Evolutionary conservation across 2,888 invertebrate species (phyloP).

Genomic region (Eristalis tenax): DNA sequence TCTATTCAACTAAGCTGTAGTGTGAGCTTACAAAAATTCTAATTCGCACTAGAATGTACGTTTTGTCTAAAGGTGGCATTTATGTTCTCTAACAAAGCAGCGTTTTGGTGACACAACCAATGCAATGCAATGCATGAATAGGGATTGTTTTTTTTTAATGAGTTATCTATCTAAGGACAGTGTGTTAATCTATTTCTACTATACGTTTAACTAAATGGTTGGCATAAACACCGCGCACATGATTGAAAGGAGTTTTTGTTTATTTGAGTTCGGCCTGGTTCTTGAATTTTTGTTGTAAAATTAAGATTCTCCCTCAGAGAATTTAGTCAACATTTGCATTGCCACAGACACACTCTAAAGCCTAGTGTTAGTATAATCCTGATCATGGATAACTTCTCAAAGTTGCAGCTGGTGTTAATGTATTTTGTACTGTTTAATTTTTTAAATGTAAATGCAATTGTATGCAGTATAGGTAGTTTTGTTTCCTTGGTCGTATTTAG

Average conservation of each 20-base stretch:
- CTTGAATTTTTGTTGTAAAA: neutral
- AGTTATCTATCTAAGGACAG: neutral
- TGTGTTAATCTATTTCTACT: conserved; percentile 28
- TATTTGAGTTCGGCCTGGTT: neutral
- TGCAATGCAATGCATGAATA: conserved; percentile 20
- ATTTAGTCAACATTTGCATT: too few species aligned
- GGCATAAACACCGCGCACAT: neutral
- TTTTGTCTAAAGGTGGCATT: neutral
- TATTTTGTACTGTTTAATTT: conserved; percentile 2
- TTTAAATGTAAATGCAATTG: conserved; percentile 19
- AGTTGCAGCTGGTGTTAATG: neutral
- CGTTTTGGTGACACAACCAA: conserved; percentile 20
- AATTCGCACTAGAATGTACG: neutral
- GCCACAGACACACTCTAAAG: too few species aligned
- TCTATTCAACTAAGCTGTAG: conserved; percentile 44
- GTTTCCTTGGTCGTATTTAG: neutral
- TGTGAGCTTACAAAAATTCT: conserved; percentile 39
- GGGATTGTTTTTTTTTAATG: neutral
- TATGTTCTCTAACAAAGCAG: conserved; percentile 46
- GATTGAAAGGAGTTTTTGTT: neutral
- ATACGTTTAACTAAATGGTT: neutral
- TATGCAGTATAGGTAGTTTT: conserved; percentile 23
- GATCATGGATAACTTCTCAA: neutral
- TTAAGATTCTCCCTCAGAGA: too few species aligned
- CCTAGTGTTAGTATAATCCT: neutral